Conservation (phyloP, 64 coral and sea anemone species). For the Actinia tenebrosa region DNA sequence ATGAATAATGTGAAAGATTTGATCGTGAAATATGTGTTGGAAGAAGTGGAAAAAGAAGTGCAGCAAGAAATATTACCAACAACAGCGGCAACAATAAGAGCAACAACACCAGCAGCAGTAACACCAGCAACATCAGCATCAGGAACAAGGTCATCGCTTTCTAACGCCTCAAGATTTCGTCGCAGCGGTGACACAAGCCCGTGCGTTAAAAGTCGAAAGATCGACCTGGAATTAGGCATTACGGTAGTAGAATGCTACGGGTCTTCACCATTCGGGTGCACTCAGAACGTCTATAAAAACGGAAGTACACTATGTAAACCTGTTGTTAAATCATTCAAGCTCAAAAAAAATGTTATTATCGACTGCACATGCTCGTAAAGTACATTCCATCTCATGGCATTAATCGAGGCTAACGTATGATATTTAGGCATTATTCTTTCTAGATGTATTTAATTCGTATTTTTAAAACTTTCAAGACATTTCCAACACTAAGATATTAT, state of each 20-base stretch:
- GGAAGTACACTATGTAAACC: neutral
- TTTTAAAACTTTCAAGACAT: no score
- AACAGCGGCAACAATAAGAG: neutral
- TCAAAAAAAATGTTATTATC: neutral
- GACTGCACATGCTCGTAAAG: neutral
- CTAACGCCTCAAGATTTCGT: neutral
- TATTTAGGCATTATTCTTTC: no score
- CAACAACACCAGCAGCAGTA: neutral
- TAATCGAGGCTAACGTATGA: neutral
- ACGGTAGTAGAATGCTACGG: neutral
- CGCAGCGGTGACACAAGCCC: neutral
- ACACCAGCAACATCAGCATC: neutral
- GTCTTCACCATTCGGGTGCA: neutral
- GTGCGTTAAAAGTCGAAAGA: neutral
- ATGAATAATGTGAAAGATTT: neutral
- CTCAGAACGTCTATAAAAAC: neutral
- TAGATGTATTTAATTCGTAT: no score
- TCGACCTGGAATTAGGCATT: neutral
- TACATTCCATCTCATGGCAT: neutral
- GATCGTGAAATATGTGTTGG: neutral
- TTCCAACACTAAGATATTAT: neutral
- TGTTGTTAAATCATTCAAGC: neutral
- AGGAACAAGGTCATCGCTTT: neutral
- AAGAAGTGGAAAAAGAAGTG: neutral
- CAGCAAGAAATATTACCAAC: neutral